phyloP scores from a whole-genome alignment of 2,888 invertebrate genomes.

The Agonum fuliginosum region DNA sequence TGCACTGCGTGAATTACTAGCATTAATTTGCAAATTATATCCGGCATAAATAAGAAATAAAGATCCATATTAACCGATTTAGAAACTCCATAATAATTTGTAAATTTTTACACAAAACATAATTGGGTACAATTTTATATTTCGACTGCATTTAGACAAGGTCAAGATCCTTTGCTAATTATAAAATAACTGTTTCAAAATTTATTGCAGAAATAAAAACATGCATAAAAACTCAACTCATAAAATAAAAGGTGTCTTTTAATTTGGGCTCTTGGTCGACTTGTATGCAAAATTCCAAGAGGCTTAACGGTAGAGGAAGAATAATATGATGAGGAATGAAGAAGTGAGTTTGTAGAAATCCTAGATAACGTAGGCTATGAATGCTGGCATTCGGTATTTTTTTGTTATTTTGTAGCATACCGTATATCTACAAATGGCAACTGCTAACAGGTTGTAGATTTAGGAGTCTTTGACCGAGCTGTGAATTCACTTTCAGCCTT shows the following conservation, averaged over 20 bases:
- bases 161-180: slow-evolving; percentile 11
- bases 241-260: not conserved
- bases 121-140: slow-evolving; percentile 5
- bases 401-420: slow-evolving; percentile 21
- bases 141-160: slow-evolving; percentile 9
- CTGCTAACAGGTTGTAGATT: slow-evolving; percentile 44
- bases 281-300: slow-evolving; percentile 20
- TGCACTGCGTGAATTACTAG: not conserved
- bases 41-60: not conserved
- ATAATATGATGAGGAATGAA: no score
- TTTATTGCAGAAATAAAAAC: slow-evolving; percentile 7
- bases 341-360: not conserved
- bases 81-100: not conserved
- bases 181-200: slow-evolving; percentile 35
- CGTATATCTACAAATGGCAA: slow-evolving; percentile 22
- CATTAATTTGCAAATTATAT: not conserved
- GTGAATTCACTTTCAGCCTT: slow-evolving; percentile 40
- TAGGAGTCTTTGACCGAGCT: slow-evolving; percentile 32
- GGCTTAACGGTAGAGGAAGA: slow-evolving; percentile 2
- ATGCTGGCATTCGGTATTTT: slow-evolving; percentile 36
- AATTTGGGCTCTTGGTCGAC: not conserved
- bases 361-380: slow-evolving; percentile 10
- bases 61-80: not conserved
- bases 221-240: not conserved
- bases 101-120: not conserved